Conservation (phyloP, 2,113 vertebrate species). For the Anthoscopus minutus region DNA sequence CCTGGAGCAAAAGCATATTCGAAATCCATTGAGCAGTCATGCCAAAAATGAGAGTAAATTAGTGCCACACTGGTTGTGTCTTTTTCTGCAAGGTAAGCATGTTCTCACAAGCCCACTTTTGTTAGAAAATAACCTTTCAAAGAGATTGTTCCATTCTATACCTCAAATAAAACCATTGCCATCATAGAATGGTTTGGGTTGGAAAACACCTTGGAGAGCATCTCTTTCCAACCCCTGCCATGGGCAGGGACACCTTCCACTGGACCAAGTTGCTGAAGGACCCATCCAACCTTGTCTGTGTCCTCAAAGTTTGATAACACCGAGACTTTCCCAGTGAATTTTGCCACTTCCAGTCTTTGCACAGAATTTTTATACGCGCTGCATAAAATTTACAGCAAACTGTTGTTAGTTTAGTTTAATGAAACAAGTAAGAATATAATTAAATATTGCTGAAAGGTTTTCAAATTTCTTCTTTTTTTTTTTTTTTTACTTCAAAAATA, state of each 20-base stretch:
- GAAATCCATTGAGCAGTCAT: background rate
- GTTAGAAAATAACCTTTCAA: background rate
- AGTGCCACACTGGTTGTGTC: rapidly evolving
- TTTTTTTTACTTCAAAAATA: background rate
- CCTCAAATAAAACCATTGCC: background rate
- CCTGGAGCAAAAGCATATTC: background rate
- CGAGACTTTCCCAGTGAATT: background rate
- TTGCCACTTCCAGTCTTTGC: background rate
- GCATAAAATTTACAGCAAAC: background rate
- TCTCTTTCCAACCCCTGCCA: background rate
- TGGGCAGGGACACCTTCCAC: background rate
- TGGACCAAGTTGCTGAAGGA: background rate
- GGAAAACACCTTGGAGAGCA: background rate
- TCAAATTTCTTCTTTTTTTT: background rate
- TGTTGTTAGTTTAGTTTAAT: background rate
- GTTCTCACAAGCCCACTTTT: background rate
- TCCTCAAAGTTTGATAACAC: background rate
- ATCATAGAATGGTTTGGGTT: background rate
- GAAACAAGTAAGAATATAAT: background rate
- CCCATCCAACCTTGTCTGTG: background rate
- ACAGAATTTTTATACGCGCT: background rate
- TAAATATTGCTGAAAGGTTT: background rate
- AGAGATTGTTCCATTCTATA: background rate
- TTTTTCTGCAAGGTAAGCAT: background rate
- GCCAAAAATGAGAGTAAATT: background rate